Base-by-base conservation (phyloP, 2,113 vertebrate genomes). In the Dromiciops gliroides region DNA sequence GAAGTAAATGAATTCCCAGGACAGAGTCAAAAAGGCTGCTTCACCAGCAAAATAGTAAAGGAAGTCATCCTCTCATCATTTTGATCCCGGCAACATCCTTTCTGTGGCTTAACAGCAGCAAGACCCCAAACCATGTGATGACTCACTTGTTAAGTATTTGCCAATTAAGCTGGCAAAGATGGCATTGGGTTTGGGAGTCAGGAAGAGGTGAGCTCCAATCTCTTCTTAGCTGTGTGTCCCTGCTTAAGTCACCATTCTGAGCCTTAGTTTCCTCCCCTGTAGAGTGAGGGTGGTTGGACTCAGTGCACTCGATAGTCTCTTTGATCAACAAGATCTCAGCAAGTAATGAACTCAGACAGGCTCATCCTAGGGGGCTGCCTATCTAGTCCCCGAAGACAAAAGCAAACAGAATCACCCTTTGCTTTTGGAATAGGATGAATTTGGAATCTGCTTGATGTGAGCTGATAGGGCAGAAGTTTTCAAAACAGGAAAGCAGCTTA, bases 11-110 rank as follows among this genome's bases (percentile, higher is more conserved):
- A 50, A 88, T 96, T 95, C 91, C 95, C 83, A 48, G 9, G 89
- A 94, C 90, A 95, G 51, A 95, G 90, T 97, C 97, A 95, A 95
- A 94, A 92, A 51, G 44, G 6, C 0, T 93, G 93, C 50, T 26
- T 90, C 94, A 97, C 60, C 24, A 93, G 96, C 90, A 2, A 56
- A 93, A 51, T 90, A 95, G 51, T 97, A 96, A 92, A 97, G 91
- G 0, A 0, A 93, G 67, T 94, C 89, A 94, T 89, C n/a, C 8
- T 8, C 0, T 0, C 44, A 19, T 90, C 89, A 11, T 91, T 97
- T 91, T 90, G 92, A 1, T 93, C 90, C 48, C 26, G 50, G 26
- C 91, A 8, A 0, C 56, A n/a, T 26, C 44, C 37, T n/a, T 89
- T 92, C 22, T n/a, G 31, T n/a, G 60, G 60, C 60, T 75, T 75